Percentiles rank a stretch among this genome's conserved stretches.
Conservation (phyloP, 1,140 invertebrate genomes). For the Lysiphlebus fabarum region DNA sequence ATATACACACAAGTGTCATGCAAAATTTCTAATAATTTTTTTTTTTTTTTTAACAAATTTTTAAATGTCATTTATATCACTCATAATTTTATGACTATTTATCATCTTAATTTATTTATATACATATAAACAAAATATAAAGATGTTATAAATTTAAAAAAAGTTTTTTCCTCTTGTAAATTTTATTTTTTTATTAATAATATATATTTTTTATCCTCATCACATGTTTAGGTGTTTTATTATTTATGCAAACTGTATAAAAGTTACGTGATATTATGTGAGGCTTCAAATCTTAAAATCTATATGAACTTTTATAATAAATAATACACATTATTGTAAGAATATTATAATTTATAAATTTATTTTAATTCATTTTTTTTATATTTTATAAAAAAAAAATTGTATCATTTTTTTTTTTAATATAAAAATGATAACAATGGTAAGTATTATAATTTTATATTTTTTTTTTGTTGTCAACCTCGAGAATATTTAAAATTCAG, state of each 20-base stretch:
- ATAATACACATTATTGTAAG: background rate
- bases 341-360: background rate
- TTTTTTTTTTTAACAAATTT: no score
- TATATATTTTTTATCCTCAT: no score
- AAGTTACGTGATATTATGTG: slow-evolving; percentile 6
- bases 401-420: background rate
- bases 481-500: slow-evolving; percentile 6
- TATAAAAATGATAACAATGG: background rate
- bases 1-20: no score
- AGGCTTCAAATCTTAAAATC: background rate
- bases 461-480: no score
- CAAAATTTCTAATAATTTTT: no score
- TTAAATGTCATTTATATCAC: no score
- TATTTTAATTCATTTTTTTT: no score
- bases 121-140: no score
- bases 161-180: background rate
- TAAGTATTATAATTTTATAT: background rate
- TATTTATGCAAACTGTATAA: background rate
- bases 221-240: background rate
- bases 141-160: no score
- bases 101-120: no score
- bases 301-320: background rate
- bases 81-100: no score
- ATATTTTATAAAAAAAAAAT: no score
- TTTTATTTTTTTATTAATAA: background rate